phyloP scores from a whole-genome alignment of 2,113 vertebrate species.

The Camelus bactrianus region DNA sequence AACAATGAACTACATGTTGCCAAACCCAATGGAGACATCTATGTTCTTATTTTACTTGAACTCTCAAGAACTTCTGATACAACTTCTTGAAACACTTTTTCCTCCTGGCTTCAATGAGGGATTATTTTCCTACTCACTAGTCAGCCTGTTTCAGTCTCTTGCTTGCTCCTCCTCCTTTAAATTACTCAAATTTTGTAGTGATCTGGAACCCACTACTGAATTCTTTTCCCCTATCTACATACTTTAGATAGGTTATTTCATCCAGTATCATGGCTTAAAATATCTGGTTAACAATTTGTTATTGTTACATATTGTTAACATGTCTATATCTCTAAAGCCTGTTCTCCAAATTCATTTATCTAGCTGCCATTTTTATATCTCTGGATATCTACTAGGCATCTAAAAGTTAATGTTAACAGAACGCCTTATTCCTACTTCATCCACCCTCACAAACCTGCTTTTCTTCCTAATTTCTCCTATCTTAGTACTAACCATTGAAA shows the following conservation, averaged over 20 bases:
- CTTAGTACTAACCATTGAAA: neutral
- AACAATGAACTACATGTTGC: neutral
- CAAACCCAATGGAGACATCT: neutral
- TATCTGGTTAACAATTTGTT: neutral
- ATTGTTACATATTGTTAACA: too few species aligned
- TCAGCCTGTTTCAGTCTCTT: neutral
- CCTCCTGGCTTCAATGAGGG: neutral
- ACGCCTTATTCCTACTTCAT: neutral
- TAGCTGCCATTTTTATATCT: neutral
- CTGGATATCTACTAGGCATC: neutral
- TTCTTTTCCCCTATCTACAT: neutral
- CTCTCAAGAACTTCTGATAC: neutral
- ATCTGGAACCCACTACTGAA: neutral
- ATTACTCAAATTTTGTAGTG: neutral
- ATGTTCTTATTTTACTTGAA: neutral
- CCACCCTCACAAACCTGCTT: neutral
- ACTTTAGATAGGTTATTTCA: neutral
- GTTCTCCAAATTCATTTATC: neutral
- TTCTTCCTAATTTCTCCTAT: neutral
- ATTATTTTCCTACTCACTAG: neutral
- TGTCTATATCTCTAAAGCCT: neutral
- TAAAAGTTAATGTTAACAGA: neutral
- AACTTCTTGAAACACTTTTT: neutral
- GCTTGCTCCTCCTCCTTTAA: neutral
- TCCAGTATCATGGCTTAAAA: neutral